Evolutionary conservation across 2,797 vertebrate genomes (phyloP).

Genomic region (Brachymystax lenok): DNA sequence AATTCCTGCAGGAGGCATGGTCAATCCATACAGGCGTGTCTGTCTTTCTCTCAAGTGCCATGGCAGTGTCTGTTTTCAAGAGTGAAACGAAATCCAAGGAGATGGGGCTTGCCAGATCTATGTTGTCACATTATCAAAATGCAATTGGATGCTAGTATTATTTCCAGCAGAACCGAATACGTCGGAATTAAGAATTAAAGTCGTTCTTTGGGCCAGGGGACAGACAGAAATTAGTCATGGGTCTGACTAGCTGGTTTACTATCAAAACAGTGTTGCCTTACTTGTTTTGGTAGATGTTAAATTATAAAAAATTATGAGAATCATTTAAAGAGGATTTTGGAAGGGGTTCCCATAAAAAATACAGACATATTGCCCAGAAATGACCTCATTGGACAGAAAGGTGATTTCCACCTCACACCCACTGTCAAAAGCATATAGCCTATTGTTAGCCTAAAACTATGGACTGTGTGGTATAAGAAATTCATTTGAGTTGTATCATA

Average conservation of each 20-base stretch:
- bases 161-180: conserved; percentile 4
- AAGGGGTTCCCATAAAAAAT: background rate
- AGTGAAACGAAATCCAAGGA: conserved; percentile 8
- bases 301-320: background rate
- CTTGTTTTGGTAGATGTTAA: background rate
- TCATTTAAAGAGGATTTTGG: background rate
- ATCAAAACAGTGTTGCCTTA: background rate
- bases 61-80: background rate
- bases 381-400: too few species aligned
- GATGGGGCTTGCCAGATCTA: background rate
- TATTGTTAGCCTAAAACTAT: too few species aligned
- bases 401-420: too few species aligned
- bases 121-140: background rate
- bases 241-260: background rate
- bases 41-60: background rate
- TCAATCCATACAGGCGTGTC: background rate
- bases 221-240: background rate
- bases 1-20: too few species aligned
- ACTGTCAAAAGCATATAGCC: too few species aligned
- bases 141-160: conserved; percentile 2
- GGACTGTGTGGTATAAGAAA: too few species aligned
- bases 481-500: too few species aligned
- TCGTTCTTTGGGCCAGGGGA: background rate
- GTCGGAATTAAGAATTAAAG: background rate
- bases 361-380: too few species aligned